phyloP scores from a whole-genome alignment of 2,113 vertebrate species.

The Indri indri region DNA sequence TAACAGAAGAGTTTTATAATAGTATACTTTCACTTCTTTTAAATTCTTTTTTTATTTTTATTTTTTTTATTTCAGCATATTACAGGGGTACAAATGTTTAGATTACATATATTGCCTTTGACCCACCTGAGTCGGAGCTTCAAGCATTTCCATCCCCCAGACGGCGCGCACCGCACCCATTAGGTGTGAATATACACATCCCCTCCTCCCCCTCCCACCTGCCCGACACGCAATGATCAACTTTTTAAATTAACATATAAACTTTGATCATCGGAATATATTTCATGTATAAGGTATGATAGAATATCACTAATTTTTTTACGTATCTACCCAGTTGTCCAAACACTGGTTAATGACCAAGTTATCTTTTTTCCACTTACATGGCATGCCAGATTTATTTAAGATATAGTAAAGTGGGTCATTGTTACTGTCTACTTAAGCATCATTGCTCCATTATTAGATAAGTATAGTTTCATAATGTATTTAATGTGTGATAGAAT shows the following conservation, averaged over 20 bases:
- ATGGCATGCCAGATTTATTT: neutral
- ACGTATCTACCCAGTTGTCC: neutral
- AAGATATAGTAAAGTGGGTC: neutral
- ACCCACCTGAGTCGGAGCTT: too few relatives aligned
- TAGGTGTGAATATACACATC: too few relatives aligned
- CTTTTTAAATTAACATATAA: neutral
- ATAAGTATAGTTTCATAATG: neutral
- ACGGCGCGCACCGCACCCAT: accelerated
- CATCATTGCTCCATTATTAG: neutral
- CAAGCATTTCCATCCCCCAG: too few relatives aligned
- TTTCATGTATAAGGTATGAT: neutral
- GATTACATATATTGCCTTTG: too few relatives aligned
- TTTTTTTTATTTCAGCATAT: too few relatives aligned
- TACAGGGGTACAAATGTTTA: too few relatives aligned
- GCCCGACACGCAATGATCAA: neutral
- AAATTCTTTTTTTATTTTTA: neutral
- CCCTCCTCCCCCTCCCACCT: too few relatives aligned
- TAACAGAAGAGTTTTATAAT: neutral
- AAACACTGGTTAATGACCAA: neutral
- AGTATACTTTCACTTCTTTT: neutral
- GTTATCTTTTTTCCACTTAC: neutral
- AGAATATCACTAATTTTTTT: neutral
- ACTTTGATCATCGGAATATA: neutral
- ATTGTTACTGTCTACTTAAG: neutral
- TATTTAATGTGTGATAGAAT: neutral